Percentiles rank a stretch among this genome's conserved stretches.
Evolutionary conservation across 2,113 vertebrate species (phyloP).

Genomic region (Erinaceus europaeus): DNA sequence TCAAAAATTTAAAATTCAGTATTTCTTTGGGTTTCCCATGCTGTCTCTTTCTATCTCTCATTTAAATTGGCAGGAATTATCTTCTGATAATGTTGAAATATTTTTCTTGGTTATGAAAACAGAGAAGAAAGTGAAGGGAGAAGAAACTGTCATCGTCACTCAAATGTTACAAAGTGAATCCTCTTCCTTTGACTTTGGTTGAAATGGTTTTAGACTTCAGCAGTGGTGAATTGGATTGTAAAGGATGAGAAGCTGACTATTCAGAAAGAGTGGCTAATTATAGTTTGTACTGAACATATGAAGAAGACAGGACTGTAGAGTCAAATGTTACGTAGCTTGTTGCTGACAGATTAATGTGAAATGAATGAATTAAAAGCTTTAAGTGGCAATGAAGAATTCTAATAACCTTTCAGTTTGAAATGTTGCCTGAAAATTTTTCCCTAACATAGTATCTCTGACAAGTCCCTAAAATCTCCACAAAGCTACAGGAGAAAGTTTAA

Average conservation of each 20-base stretch:
- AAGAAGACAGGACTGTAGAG: slow-evolving; percentile 20
- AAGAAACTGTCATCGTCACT: neutral
- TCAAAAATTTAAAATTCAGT: neutral
- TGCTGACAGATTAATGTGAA: slow-evolving; percentile 27
- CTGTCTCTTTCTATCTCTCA: neutral
- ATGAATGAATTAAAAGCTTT: neutral
- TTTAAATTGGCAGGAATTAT: neutral
- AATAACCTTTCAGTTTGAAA: neutral
- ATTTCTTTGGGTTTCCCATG: neutral
- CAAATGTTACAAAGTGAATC: neutral
- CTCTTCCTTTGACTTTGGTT: neutral
- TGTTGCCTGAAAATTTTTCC: neutral
- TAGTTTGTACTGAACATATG: neutral
- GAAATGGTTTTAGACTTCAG: neutral
- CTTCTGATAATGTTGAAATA: neutral
- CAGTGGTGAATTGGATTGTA: neutral
- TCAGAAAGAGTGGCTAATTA: slow-evolving; percentile 30
- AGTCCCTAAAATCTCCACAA: neutral
- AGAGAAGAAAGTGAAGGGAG: neutral
- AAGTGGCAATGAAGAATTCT: neutral
- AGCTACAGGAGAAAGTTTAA: neutral
- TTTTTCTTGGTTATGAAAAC: neutral
- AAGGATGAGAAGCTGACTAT: neutral
- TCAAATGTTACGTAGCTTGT: slow-evolving; percentile 9
- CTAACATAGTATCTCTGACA: neutral